Evolutionary conservation across 2,797 vertebrate species (phyloP).

Genomic region (Eulemur rubriventer): DNA sequence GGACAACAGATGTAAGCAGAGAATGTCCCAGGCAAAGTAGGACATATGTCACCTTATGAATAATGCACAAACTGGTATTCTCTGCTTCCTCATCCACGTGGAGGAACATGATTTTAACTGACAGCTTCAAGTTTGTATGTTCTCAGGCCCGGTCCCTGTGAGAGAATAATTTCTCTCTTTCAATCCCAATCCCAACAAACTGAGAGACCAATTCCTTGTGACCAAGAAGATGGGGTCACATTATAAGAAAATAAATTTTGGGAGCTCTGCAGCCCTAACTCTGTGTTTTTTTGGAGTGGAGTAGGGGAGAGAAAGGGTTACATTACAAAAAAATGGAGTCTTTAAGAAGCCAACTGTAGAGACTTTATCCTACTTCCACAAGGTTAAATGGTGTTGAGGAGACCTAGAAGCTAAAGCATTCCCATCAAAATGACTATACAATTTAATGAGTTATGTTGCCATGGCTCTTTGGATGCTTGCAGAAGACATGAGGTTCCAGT

Average conservation of each 20-base stretch:
- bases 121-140: background rate
- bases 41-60: background rate
- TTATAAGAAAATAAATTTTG: background rate
- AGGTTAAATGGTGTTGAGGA: background rate
- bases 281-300: background rate
- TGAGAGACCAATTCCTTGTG: background rate
- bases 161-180: slow-evolving; percentile 36
- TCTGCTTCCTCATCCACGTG: background rate
- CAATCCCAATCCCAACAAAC: background rate
- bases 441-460: background rate
- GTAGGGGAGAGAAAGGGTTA: background rate
- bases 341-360: background rate
- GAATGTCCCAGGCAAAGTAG: background rate
- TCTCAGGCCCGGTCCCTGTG: background rate
- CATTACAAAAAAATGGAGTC: background rate
- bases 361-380: background rate
- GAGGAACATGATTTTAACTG: background rate
- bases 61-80: background rate
- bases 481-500: background rate
- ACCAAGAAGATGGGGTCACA: background rate
- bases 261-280: background rate
- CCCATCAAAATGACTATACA: background rate
- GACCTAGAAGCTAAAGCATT: background rate
- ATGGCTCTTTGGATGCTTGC: background rate
- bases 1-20: background rate